phyloP scores from a whole-genome alignment of 92 coral and sea anemone species.

The Siderastrea siderea region DNA sequence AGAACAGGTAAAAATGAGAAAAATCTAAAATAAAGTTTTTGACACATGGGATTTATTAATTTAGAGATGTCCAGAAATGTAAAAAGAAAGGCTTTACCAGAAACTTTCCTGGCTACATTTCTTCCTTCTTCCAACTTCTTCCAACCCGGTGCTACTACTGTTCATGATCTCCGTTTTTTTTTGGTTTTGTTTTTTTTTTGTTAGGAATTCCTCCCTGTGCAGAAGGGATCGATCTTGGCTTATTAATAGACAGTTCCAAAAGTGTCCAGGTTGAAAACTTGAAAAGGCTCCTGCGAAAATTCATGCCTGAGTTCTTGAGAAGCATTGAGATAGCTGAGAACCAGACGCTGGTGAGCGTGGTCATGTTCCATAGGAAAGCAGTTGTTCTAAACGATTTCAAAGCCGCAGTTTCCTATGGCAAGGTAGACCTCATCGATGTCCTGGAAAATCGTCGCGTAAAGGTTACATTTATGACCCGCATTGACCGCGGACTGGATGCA shows the following conservation, averaged over 20 bases:
- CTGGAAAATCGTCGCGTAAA: neutral
- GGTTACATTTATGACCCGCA: neutral
- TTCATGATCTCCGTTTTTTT: neutral
- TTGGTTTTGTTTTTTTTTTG: too few species aligned
- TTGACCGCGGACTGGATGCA: neutral
- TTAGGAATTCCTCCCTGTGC: neutral
- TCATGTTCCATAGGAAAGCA: neutral
- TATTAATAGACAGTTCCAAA: constrained; percentile 5
- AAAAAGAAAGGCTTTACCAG: too few species aligned
- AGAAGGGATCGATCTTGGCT: neutral
- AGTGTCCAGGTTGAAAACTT: neutral
- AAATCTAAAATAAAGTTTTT: too few species aligned
- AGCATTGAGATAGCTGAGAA: neutral
- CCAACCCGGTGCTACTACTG: too few species aligned
- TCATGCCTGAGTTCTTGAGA: neutral
- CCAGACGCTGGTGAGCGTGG: neutral
- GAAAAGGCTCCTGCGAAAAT: neutral
- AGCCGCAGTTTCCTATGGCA: neutral
- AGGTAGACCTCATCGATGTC: neutral
- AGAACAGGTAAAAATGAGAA: too few species aligned
- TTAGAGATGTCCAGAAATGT: too few species aligned
- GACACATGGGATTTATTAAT: too few species aligned
- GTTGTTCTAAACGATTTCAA: neutral
- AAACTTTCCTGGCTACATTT: too few species aligned
- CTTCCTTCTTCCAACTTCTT: too few species aligned